Evolutionary conservation across 2,113 vertebrate genomes (phyloP).

Genomic region (Noctilio leporinus): DNA sequence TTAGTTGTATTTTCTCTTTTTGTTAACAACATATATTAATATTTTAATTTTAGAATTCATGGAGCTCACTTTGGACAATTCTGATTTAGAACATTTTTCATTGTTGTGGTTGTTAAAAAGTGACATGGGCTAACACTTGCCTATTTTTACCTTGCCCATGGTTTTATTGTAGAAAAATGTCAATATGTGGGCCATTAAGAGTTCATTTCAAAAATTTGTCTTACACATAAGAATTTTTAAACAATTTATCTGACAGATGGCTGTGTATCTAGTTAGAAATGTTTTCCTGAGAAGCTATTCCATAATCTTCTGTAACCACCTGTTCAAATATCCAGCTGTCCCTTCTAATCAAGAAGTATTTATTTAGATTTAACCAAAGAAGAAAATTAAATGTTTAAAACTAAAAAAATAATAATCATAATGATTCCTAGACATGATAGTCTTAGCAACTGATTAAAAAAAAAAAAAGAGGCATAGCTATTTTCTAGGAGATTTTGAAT

Average conservation of each 20-base stretch:
- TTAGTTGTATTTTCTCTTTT: not conserved
- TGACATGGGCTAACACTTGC: not conserved
- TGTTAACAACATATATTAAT: not conserved
- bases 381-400: constrained; percentile 62
- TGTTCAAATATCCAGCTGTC: constrained; percentile 65
- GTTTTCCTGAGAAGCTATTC: constrained; percentile 56
- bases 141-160: not conserved
- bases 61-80: not conserved
- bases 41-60: not conserved
- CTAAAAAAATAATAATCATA: not conserved
- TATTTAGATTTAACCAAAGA: constrained; percentile 60
- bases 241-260: constrained; percentile 65
- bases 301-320: constrained; percentile 68
- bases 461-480: not conserved
- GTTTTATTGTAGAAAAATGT: constrained; percentile 11
- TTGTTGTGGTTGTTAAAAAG: not conserved
- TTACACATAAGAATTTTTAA: constrained; percentile 30
- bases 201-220: constrained; percentile 37
- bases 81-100: not conserved
- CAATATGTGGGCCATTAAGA: constrained; percentile 27
- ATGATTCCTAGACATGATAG: not conserved
- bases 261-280: constrained; percentile 62
- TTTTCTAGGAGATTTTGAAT: not conserved
- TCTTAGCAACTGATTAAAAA: not conserved
- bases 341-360: constrained; percentile 59